phyloP scores from a whole-genome alignment of 2,797 vertebrate species.

The Pitangus sulphuratus region DNA sequence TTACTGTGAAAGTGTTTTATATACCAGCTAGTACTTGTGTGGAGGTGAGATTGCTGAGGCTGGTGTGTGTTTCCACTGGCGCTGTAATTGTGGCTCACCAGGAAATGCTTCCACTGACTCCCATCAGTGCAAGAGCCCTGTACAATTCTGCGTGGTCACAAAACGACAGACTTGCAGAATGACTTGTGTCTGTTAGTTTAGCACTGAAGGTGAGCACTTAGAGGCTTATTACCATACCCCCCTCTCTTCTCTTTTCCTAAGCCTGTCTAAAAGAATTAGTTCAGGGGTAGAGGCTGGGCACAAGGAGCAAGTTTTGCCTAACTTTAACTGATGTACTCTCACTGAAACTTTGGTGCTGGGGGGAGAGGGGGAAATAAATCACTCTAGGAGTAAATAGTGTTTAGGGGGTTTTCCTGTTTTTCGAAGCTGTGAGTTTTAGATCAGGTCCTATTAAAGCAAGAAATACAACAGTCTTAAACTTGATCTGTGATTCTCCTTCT shows the following conservation, averaged over 20 bases:
- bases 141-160: rapidly evolving
- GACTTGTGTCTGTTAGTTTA: not conserved
- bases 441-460: not conserved
- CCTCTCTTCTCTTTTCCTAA: not conserved
- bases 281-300: not conserved
- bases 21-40: not conserved
- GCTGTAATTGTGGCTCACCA: not conserved
- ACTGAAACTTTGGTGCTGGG: not conserved
- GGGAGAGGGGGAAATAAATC: rapidly evolving
- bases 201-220: not conserved
- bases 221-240: not conserved
- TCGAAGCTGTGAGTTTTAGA: not conserved
- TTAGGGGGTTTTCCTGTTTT: not conserved
- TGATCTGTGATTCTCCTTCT: not conserved
- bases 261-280: not conserved
- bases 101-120: rapidly evolving
- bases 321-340: not conserved
- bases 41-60: not conserved
- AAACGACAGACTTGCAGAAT: not conserved
- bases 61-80: not conserved
- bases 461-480: not conserved
- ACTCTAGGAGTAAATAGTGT: not conserved
- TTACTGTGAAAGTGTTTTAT: not conserved
- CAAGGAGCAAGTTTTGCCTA: not conserved
- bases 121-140: rapidly evolving